These are phyloP conservation scores for Noctilio leporinus DNA, from an alignment of 2,113 vertebrate species.

Conservation along the genomic window DNA sequence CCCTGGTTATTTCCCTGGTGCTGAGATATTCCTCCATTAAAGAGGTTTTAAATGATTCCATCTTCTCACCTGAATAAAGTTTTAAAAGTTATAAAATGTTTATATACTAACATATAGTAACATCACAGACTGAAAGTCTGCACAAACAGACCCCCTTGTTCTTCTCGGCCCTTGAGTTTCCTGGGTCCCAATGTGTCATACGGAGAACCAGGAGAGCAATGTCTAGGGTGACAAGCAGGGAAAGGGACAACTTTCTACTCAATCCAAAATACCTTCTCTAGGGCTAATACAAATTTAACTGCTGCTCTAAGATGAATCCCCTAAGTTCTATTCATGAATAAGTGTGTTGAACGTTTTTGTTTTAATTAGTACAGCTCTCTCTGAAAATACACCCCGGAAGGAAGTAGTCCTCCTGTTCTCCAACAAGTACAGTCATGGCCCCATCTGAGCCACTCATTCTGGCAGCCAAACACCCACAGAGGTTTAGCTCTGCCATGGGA, in stretches of 20 bases:
- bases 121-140: background rate
- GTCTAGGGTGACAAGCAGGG: background rate
- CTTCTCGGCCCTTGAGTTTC: background rate
- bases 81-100: background rate
- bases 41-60: background rate
- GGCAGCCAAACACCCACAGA: constrained; percentile 55
- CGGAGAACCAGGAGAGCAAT: background rate
- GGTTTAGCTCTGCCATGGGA: constrained; percentile 65
- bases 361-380: constrained; percentile 1
- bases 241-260: background rate
- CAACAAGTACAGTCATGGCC: constrained; percentile 40
- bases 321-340: background rate
- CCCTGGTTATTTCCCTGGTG: background rate
- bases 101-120: background rate
- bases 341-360: constrained; percentile 29
- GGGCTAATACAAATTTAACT: background rate
- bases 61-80: background rate
- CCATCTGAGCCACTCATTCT: constrained; percentile 49
- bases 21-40: background rate
- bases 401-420: constrained; percentile 36
- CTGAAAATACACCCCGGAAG: constrained; percentile 31
- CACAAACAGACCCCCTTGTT: background rate
- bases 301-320: background rate
- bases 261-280: background rate
- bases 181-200: background rate